A percentile compares a stretch with the other conserved stretches of the same genome.
These are phyloP conservation scores for Characodon lateralis DNA, from an alignment of 2,797 vertebrate species.

Conservation along the genomic window DNA sequence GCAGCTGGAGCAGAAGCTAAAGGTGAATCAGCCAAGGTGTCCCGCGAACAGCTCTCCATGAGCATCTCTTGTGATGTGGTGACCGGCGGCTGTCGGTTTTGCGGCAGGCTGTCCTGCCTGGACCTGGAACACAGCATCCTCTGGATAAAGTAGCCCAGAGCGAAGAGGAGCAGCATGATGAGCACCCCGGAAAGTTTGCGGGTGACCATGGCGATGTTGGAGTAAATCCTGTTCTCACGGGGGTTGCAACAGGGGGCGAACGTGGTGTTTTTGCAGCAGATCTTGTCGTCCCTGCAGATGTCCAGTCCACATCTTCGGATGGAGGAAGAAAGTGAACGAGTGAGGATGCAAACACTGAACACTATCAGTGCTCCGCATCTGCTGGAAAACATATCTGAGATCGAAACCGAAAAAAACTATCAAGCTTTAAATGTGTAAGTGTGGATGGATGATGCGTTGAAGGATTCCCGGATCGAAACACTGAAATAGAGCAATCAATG, in stretches of 20 bases:
- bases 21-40: conserved; percentile 9
- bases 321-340: conserved; percentile 26
- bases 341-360: conserved; percentile 24
- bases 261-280: conserved; percentile 66
- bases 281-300: conserved; percentile 53
- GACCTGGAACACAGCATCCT: conserved; percentile 63
- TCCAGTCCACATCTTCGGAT: conserved; percentile 59
- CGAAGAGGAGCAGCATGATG: conserved; percentile 86
- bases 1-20: neutral
- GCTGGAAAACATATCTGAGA: conserved; percentile 35
- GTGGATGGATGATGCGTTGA: neutral
- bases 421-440: neutral
- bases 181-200: conserved; percentile 89
- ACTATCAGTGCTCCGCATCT: conserved; percentile 6
- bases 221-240: conserved; percentile 78
- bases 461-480: conserved; percentile 25
- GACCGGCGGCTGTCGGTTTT: conserved; percentile 35
- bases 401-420: neutral
- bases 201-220: conserved; percentile 87
- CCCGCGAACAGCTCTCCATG: conserved; percentile 44
- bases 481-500: conserved; percentile 35
- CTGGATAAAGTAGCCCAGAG: conserved; percentile 86
- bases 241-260: conserved; percentile 78
- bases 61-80: conserved; percentile 69
- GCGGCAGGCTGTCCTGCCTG: conserved; percentile 47